phyloP scores from a whole-genome alignment of 53 echinoderm and acorn worm genomes.

The Stichopus horrens region DNA sequence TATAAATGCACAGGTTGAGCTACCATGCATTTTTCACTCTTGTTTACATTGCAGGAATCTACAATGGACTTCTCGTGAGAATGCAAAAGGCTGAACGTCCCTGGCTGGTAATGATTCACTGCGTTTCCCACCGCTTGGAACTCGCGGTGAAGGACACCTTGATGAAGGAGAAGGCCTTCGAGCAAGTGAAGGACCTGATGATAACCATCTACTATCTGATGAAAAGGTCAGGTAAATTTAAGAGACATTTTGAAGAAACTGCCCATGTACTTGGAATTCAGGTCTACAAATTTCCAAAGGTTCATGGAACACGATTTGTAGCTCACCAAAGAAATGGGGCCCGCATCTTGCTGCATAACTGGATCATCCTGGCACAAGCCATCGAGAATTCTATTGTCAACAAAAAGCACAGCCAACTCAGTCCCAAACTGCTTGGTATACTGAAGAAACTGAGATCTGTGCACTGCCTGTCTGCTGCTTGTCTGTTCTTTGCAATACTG shows the following conservation, averaged over 20 bases:
- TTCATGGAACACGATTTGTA: slow-evolving; percentile 68
- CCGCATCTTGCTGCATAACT: slow-evolving; percentile 58
- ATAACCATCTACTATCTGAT: slow-evolving; percentile 56
- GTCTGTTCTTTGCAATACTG: slow-evolving; percentile 43
- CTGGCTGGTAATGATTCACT: slow-evolving; percentile 57
- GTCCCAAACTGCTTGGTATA: slow-evolving; percentile 56
- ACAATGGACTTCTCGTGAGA: slow-evolving; percentile 52
- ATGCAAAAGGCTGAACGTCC: slow-evolving; percentile 52
- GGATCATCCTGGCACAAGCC: slow-evolving; percentile 56
- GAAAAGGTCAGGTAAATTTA: slow-evolving; percentile 57
- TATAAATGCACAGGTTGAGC: too few species aligned
- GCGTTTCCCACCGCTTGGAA: slow-evolving; percentile 60
- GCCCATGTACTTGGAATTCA: slow-evolving; percentile 42
- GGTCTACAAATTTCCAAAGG: slow-evolving; percentile 68
- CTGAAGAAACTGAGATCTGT: slow-evolving; percentile 46
- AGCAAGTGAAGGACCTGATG: slow-evolving; percentile 60
- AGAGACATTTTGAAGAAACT: slow-evolving; percentile 56
- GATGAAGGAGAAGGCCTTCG: slow-evolving; percentile 55
- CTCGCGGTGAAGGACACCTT: slow-evolving; percentile 56
- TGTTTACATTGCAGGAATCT: slow-evolving; percentile 53
- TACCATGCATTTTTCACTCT: too few species aligned
- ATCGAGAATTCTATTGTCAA: slow-evolving; percentile 59
- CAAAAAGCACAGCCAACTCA: slow-evolving; percentile 49
- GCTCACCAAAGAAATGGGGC: slow-evolving; percentile 63
- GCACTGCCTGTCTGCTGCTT: slow-evolving; percentile 38